These are phyloP conservation scores for Malthinus seriepunctatus DNA, from an alignment of 2,888 invertebrate genomes.

Conservation along the genomic window DNA sequence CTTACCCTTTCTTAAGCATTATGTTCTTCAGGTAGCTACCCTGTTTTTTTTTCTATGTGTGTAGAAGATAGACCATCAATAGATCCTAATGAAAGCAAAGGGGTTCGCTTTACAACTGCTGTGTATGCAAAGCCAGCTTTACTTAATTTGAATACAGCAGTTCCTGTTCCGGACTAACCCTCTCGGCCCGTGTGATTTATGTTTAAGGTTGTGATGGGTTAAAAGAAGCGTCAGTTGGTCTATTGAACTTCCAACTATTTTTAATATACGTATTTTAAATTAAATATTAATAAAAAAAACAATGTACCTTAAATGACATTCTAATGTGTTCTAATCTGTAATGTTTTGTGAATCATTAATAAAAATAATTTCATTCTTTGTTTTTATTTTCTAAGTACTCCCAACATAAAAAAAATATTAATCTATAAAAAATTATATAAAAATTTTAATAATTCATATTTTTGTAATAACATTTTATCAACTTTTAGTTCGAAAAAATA, in stretches of 20 bases:
- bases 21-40: slow-evolving; percentile 36
- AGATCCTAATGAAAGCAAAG: slow-evolving; percentile 38
- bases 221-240: slow-evolving; percentile 39
- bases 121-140: slow-evolving; percentile 35
- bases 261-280: not conserved
- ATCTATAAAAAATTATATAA: not conserved
- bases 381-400: no score
- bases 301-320: not conserved
- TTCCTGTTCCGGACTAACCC: slow-evolving; percentile 42
- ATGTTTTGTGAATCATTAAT: no score
- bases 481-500: slow-evolving; percentile 1
- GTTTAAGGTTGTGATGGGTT: slow-evolving; percentile 35
- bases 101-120: slow-evolving; percentile 36
- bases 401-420: no score
- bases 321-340: not conserved
- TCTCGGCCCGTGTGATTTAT: slow-evolving; percentile 41
- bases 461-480: not conserved
- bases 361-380: no score
- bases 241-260: not conserved
- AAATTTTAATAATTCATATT: not conserved
- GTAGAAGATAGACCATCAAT: slow-evolving; percentile 37
- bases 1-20: slow-evolving; percentile 37
- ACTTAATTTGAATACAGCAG: slow-evolving; percentile 41
- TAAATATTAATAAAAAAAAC: not conserved
- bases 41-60: slow-evolving; percentile 32